These are phyloP conservation scores for Cyclura pinguis DNA, from an alignment of 2,797 vertebrate genomes.

Conservation along the genomic window DNA sequence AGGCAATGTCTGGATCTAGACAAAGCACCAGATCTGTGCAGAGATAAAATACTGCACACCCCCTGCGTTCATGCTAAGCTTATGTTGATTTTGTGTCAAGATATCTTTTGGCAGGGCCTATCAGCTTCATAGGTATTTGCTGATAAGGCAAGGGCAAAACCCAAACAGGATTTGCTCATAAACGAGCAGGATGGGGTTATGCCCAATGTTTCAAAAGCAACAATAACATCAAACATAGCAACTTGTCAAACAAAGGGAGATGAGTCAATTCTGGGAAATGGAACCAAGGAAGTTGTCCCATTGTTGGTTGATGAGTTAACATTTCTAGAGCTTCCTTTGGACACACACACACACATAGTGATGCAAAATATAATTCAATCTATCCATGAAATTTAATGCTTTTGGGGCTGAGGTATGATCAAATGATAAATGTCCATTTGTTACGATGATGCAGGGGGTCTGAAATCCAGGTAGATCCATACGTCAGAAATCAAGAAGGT, in stretches of 20 bases:
- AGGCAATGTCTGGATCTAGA: too few species aligned
- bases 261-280: background rate
- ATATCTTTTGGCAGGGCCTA: background rate
- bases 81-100: background rate
- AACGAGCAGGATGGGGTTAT: slow-evolving; percentile 8
- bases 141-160: slow-evolving; percentile 11
- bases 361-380: background rate
- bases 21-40: too few species aligned
- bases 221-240: background rate
- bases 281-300: background rate
- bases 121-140: background rate
- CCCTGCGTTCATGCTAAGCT: background rate
- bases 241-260: background rate
- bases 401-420: background rate
- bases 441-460: background rate
- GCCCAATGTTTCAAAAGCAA: background rate
- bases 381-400: background rate
- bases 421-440: background rate
- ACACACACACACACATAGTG: background rate
- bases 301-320: background rate
- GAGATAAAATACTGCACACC: too few species aligned
- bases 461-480: background rate
- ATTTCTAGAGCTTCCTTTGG: background rate
- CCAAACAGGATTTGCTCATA: slow-evolving; percentile 25
- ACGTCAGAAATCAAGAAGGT: background rate